phyloP scores from a whole-genome alignment of 2,888 invertebrate genomes.

The Sinhomidia bicolor region DNA sequence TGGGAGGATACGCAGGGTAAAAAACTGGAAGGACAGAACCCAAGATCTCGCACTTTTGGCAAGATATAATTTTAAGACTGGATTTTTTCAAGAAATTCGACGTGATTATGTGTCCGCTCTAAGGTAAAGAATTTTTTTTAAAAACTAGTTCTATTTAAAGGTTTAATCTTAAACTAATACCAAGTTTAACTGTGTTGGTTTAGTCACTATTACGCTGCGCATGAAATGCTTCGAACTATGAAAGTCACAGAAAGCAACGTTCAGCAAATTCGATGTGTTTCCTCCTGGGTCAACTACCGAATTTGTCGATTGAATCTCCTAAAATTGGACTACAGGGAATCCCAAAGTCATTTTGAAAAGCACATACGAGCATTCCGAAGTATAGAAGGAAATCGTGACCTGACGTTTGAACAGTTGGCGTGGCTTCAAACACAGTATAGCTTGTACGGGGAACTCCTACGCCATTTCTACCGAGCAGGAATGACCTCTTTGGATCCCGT shows the following conservation, averaged over 20 bases:
- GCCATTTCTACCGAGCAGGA: slow-evolving; percentile 71
- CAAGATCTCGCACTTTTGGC: slow-evolving; percentile 96
- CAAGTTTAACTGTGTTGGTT: not conserved
- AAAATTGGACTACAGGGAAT: slow-evolving; percentile 94
- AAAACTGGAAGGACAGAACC: slow-evolving; percentile 93
- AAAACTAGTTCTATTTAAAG: not conserved
- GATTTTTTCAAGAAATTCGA: slow-evolving; percentile 95
- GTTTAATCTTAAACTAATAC: no score
- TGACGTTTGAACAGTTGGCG: slow-evolving; percentile 96
- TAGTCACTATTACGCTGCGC: slow-evolving; percentile 77
- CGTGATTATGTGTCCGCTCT: slow-evolving; percentile 92
- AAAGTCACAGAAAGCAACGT: slow-evolving; percentile 89
- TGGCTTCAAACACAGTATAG: slow-evolving; percentile 95
- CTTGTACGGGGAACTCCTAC: slow-evolving; percentile 77
- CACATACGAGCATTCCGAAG: slow-evolving; percentile 95
- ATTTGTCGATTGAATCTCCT: slow-evolving; percentile 95
- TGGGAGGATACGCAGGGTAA: slow-evolving; percentile 71
- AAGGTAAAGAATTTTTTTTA: slow-evolving; percentile 54
- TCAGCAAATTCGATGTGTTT: slow-evolving; percentile 96
- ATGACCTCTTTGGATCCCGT: slow-evolving; percentile 76
- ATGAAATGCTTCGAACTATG: slow-evolving; percentile 73
- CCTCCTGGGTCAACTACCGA: slow-evolving; percentile 97
- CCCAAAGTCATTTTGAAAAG: slow-evolving; percentile 95
- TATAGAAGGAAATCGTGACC: slow-evolving; percentile 89
- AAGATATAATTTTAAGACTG: slow-evolving; percentile 98